Evolutionary conservation across 2,113 vertebrate species (phyloP).

Genomic region (Cranoglanis bouderius): DNA sequence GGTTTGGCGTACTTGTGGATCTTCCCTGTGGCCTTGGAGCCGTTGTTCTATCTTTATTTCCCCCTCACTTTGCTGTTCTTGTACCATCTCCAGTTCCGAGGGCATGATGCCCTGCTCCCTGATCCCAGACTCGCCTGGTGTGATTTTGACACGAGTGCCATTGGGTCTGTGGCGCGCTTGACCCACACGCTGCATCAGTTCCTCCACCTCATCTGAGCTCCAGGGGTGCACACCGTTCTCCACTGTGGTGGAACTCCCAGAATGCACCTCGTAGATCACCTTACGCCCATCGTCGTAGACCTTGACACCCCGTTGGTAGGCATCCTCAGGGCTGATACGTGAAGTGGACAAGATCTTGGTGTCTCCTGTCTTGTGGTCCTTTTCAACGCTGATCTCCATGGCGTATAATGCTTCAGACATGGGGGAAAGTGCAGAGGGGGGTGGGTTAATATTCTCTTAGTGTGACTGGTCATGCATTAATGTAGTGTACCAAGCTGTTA

Average conservation of each 20-base stretch:
- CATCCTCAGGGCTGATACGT: slow-evolving; percentile 82
- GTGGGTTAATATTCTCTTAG: slow-evolving; percentile 51
- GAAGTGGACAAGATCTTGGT: slow-evolving; percentile 91
- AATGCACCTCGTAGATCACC: slow-evolving; percentile 93
- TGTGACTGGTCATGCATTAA: slow-evolving; percentile 41
- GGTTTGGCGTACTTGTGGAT: slow-evolving; percentile 61
- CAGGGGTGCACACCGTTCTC: slow-evolving; percentile 91
- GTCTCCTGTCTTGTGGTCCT: slow-evolving; percentile 91
- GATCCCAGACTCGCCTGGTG: slow-evolving; percentile 67
- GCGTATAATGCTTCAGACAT: slow-evolving; percentile 91
- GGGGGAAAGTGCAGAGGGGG: slow-evolving; percentile 31
- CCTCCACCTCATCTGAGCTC: slow-evolving; percentile 88
- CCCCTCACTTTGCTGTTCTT: slow-evolving; percentile 71
- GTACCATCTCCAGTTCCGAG: slow-evolving; percentile 82
- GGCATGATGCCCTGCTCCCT: slow-evolving; percentile 79
- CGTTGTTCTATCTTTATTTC: slow-evolving; percentile 84
- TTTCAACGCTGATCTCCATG: slow-evolving; percentile 99
- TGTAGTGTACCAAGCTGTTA: slow-evolving; percentile 41
- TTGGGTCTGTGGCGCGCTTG: slow-evolving; percentile 77
- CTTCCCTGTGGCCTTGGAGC: slow-evolving; percentile 70
- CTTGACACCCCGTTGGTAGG: slow-evolving; percentile 88
- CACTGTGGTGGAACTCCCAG: slow-evolving; percentile 82
- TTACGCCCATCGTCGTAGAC: slow-evolving; percentile 94
- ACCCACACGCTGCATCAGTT: slow-evolving; percentile 86
- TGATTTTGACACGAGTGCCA: slow-evolving; percentile 67